Base-by-base conservation (phyloP, 2,113 vertebrate species). In the Capreolus pygargus region DNA sequence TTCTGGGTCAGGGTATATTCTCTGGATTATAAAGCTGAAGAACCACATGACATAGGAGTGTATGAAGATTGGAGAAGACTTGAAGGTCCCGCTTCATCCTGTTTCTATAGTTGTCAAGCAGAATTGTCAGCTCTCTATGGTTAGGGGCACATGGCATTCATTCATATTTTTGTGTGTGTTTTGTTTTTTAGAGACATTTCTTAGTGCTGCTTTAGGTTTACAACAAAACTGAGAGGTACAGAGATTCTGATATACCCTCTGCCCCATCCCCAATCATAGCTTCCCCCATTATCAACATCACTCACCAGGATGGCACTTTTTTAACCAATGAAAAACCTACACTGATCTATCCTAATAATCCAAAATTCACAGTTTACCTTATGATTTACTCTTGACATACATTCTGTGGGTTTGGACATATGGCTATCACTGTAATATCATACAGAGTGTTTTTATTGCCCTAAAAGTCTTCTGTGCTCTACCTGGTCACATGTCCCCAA, bases 1-100 rank as follows among this genome's bases (percentile, higher is more conserved):
- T 57, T 67, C 43, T 28, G 21, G 60, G 21, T 85, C 79, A 76
- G 55, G 33, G 79, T 45, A 21, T 13, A 21, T 7, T 14, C 78
- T 5, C 39, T 50, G 45, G 45, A 81, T 58, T 64, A 14, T 28
- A 81, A 83, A 86, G 76, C 57, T 36, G 17, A 82, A 50, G 57
- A 60, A 25, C 23, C 19, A 5, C 14, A 1, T 3, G 47, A 25
- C 30, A 4, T 0, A 19, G 30, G n/a, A 2, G 19, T 45, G 0
- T 52, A 9, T 64, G 33, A 91, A 30, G 54, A 36, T 0, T 43
- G 54, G 79, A 60, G 55, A 21, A 67, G 89, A 91, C 90, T 74
- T 58, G 36, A 70, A 95, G 67, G n/a, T 74, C 19, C 67, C 43
- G 0, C 13, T 79, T 91, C 43, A 43, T 79, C 19, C 67, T 43